Conservation (phyloP, 2,797 vertebrate genomes). For the Fratercula arctica region DNA sequence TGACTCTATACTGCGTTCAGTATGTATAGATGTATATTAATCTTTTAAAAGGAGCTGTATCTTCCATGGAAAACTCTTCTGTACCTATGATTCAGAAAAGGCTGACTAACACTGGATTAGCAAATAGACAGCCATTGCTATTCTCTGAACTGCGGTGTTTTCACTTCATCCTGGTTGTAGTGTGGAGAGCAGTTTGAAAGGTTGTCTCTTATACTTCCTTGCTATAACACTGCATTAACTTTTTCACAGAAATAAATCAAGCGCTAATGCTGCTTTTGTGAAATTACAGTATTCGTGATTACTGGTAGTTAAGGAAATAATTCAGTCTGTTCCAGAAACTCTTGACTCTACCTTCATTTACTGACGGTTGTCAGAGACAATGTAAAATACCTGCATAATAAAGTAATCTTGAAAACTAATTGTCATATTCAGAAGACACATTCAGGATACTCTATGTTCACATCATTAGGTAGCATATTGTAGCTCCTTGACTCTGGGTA, state of each 20-base stretch:
- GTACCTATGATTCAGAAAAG: neutral
- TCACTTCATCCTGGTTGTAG: neutral
- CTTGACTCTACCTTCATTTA: slow-evolving; percentile 7
- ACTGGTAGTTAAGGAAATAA: neutral
- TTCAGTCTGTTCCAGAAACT: neutral
- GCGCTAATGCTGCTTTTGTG: slow-evolving; percentile 12
- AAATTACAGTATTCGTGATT: neutral
- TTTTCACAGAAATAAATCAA: neutral
- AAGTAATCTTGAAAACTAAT: neutral
- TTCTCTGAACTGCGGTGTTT: neutral
- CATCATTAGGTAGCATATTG: neutral
- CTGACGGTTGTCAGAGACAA: neutral
- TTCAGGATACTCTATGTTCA: neutral
- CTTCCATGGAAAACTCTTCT: neutral
- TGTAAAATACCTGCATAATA: slow-evolving; percentile 15
- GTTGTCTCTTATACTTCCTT: neutral
- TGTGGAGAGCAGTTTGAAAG: neutral
- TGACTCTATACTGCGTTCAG: neutral
- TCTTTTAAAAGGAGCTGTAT: neutral
- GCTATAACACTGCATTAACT: neutral
- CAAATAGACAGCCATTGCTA: neutral
- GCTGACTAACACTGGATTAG: neutral
- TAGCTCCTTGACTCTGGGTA: neutral
- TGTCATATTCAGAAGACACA: neutral
- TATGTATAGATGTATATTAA: rapidly evolving